These are phyloP conservation scores for Saxicola maurus DNA, from an alignment of 2,797 vertebrate species.

Conservation along the genomic window DNA sequence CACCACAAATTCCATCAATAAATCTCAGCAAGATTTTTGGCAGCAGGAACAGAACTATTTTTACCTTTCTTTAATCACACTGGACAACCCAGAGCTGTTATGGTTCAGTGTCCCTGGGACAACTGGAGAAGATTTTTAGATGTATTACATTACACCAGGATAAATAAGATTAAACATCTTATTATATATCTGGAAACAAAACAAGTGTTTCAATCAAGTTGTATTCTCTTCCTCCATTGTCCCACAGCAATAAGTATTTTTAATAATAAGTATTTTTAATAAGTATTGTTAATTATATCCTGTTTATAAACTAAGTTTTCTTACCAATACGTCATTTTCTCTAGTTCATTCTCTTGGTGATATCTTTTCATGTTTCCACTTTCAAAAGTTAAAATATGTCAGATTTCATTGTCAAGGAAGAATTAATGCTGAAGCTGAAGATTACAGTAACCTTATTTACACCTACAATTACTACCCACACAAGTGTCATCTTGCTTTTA, in stretches of 20 bases:
- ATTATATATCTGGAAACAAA: conserved; percentile 31
- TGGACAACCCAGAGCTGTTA: conserved; percentile 36
- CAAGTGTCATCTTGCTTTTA: not conserved
- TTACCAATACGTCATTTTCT: not conserved
- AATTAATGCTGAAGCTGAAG: not conserved
- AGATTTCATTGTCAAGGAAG: not conserved
- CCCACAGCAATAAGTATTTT: not conserved
- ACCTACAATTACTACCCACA: not conserved
- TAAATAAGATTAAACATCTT: conserved; percentile 35
- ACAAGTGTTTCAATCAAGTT: not conserved
- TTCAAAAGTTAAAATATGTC: not conserved
- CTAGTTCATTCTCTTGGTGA: not conserved
- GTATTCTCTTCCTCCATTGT: not conserved
- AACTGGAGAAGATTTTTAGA: conserved; percentile 49
- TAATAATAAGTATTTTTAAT: not conserved
- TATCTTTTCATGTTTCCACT: not conserved
- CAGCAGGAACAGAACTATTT: conserved; percentile 46
- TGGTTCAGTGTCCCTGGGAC: conserved; percentile 15
- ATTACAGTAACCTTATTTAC: not conserved
- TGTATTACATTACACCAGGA: not conserved
- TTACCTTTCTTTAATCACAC: conserved; percentile 57
- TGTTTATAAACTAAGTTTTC: not conserved
- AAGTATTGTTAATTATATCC: not conserved
- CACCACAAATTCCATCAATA: conserved; percentile 11
- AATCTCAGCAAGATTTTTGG: conserved; percentile 45